A percentile compares a stretch with the other conserved stretches of the same genome.
These are phyloP conservation scores for Brachionus koreanus DNA, from an alignment of 1,140 invertebrate species.

Conservation along the genomic window DNA sequence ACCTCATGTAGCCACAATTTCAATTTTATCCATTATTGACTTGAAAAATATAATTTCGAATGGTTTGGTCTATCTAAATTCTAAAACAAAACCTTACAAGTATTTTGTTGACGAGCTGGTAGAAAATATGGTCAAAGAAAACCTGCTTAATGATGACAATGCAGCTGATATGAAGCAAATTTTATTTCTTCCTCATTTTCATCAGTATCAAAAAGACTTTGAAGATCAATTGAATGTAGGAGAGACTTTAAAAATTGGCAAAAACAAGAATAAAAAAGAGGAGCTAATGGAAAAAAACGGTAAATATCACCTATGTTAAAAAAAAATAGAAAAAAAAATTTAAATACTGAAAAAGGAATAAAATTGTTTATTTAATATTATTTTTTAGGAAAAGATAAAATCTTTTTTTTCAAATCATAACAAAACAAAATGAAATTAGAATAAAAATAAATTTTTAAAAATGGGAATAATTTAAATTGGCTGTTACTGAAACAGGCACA, in stretches of 20 bases:
- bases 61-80: slow-evolving; percentile 54
- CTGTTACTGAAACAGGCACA: no score
- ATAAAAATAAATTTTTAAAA: no score
- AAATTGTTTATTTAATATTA: no score
- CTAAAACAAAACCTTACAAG: slow-evolving; percentile 63
- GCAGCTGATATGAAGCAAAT: slow-evolving; percentile 51
- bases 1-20: slow-evolving; percentile 58
- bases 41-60: slow-evolving; percentile 52
- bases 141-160: slow-evolving; percentile 69
- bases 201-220: slow-evolving; percentile 23
- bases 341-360: no score
- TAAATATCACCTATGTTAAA: no score
- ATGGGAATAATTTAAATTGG: no score
- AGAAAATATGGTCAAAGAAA: slow-evolving; percentile 82
- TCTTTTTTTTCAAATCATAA: no score
- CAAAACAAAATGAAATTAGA: no score
- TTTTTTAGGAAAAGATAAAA: no score
- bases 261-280: neutral
- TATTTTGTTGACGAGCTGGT: slow-evolving; percentile 84
- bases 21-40: slow-evolving; percentile 57
- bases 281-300: slow-evolving; percentile 67
- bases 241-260: neutral
- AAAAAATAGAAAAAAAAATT: no score
- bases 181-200: slow-evolving; percentile 15
- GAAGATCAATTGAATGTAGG: neutral